phyloP scores from a whole-genome alignment of 2,113 vertebrate genomes.

The Centropus bengalensis region DNA sequence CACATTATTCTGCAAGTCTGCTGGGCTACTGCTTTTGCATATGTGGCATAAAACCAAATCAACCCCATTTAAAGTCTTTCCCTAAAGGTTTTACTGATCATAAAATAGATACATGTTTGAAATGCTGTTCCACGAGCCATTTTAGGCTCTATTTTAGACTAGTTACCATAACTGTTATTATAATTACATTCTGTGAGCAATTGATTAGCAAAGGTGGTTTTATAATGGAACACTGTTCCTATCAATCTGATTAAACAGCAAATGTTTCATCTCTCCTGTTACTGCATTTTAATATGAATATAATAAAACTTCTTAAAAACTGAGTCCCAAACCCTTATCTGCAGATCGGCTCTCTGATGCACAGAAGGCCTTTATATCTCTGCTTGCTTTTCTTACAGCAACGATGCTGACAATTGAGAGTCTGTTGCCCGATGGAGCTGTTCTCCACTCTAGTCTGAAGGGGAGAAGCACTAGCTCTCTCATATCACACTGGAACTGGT shows the following conservation, averaged over 20 bases:
- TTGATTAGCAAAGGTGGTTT: background rate
- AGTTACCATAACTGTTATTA: background rate
- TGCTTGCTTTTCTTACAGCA: background rate
- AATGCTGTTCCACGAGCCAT: background rate
- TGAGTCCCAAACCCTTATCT: background rate
- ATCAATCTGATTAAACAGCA: background rate
- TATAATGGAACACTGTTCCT: background rate
- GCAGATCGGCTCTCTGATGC: fast-evolving
- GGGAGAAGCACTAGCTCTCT: background rate
- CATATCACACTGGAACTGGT: background rate
- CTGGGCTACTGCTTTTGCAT: fast-evolving
- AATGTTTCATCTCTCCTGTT: background rate
- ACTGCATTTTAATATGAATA: background rate
- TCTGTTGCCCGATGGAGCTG: background rate
- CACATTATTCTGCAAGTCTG: background rate
- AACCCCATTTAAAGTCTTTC: background rate
- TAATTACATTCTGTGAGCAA: background rate
- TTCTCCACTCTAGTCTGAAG: background rate
- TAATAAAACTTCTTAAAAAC: background rate
- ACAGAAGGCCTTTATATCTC: background rate
- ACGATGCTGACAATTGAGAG: background rate
- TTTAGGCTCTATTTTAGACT: background rate
- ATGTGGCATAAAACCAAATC: background rate
- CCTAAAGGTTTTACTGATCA: background rate
- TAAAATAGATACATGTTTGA: background rate